These are phyloP conservation scores for Taurulus bubalis DNA, from an alignment of 2,113 vertebrate genomes.

Conservation along the genomic window DNA sequence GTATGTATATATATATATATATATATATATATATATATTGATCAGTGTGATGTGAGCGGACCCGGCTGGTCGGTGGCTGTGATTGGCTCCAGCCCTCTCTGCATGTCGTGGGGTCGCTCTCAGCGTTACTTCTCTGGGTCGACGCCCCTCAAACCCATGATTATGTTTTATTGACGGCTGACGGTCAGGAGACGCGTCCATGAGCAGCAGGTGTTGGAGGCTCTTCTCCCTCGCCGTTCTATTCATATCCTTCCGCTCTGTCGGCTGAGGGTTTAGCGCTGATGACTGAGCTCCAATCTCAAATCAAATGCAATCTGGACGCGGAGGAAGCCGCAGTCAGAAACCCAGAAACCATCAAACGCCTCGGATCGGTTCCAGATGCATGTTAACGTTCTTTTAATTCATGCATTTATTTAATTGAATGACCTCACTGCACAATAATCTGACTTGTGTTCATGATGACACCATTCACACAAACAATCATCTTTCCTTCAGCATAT, in stretches of 20 bases:
- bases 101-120: too few species aligned
- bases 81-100: too few species aligned
- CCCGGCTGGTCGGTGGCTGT: too few species aligned
- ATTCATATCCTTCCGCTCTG: slow-evolving; percentile 64
- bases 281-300: slow-evolving; percentile 64
- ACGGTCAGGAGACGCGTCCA: too few species aligned
- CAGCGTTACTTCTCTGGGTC: too few species aligned
- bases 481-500: neutral
- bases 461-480: slow-evolving; percentile 5
- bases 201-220: slow-evolving; percentile 55
- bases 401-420: neutral
- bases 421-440: slow-evolving; percentile 1
- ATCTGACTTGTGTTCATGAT: slow-evolving; percentile 2
- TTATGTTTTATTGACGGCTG: too few species aligned
- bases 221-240: slow-evolving; percentile 50
- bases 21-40: too few species aligned
- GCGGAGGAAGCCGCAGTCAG: slow-evolving; percentile 29
- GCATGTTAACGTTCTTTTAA: slow-evolving; percentile 33
- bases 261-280: slow-evolving; percentile 47
- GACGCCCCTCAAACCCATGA: too few species aligned
- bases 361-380: slow-evolving; percentile 48
- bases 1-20: too few species aligned
- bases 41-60: too few species aligned
- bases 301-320: slow-evolving; percentile 73
- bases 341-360: too few species aligned